Base-by-base conservation (phyloP, 2,797 vertebrate species). In the Adelosebastes latens region DNA sequence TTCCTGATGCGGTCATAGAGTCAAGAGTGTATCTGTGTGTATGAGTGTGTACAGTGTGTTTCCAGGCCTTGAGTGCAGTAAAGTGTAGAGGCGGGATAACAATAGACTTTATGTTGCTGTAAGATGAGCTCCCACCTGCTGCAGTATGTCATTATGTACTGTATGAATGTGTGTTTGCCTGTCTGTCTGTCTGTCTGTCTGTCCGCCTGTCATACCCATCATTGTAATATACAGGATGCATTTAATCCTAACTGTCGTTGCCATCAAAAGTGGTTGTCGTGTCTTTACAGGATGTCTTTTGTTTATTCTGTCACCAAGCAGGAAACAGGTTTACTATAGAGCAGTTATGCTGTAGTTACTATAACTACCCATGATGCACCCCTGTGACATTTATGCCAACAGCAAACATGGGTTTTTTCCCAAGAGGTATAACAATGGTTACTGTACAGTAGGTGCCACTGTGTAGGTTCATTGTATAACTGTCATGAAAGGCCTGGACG, bases 101-200 rank as follows among this genome's bases (percentile, higher is more conserved):
- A 94, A 93, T 82, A 87, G 88, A 65, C 87, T 92, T 91, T 83
- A 86, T 90, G 80, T 81, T 85, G 67, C 63, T 82, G 90, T 89
- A 83, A 90, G 87, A 93, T 72, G 87, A 94, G 82, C 87, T 87
- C 39, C 90, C 92, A 94, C 87, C 91, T 93, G 93, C 86, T 90
- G 82, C 78, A 76, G 52, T 56, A 65, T 82, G 82, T 93, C 88
- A 89, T 83, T 76, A 76, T 34, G 65, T 64, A 27, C 77, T 59
- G 53, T 83, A 76, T 85, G 81, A 74, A 82, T 79, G 69, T 58
- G 56, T 69, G 81, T 84, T 20, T 77, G 79, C 12, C 52, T 52
- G 65, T 9, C 75, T 73, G 56, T 11, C 53, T 52, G 65, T 20
- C 75, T 73, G 56, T 71, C n/a, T 67, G 39, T 65, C 31, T 42